These are phyloP conservation scores for Fregetta grallaria DNA, from an alignment of 2,113 vertebrate species.

Conservation along the genomic window DNA sequence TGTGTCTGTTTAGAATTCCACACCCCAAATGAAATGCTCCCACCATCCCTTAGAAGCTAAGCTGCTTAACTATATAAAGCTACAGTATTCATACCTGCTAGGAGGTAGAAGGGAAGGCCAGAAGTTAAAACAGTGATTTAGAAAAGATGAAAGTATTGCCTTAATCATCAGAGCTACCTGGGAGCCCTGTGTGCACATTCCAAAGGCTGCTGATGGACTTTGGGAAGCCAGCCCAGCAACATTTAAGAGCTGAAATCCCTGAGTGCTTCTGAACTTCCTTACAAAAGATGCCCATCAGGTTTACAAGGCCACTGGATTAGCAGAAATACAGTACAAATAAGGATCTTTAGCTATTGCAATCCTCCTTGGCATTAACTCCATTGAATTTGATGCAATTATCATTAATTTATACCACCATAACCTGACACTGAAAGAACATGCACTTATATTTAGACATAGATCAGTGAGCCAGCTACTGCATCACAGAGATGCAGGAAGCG, in stretches of 20 bases:
- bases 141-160: neutral
- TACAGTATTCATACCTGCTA: neutral
- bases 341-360: neutral
- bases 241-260: neutral
- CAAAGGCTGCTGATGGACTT: neutral
- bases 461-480: neutral
- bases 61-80: neutral
- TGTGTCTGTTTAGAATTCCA: neutral
- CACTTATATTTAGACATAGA: neutral
- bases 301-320: neutral
- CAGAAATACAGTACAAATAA: neutral
- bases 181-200: neutral
- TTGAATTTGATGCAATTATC: neutral
- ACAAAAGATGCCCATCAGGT: neutral
- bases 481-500: neutral
- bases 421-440: neutral
- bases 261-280: neutral
- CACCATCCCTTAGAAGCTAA: neutral
- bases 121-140: neutral
- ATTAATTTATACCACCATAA: neutral
- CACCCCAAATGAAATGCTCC: neutral
- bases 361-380: neutral
- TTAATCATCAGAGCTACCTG: neutral
- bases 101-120: neutral
- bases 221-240: constrained; percentile 16